Evolutionary conservation across 1,140 invertebrate species (phyloP).

Genomic region (Akabosia matsudoensis): DNA sequence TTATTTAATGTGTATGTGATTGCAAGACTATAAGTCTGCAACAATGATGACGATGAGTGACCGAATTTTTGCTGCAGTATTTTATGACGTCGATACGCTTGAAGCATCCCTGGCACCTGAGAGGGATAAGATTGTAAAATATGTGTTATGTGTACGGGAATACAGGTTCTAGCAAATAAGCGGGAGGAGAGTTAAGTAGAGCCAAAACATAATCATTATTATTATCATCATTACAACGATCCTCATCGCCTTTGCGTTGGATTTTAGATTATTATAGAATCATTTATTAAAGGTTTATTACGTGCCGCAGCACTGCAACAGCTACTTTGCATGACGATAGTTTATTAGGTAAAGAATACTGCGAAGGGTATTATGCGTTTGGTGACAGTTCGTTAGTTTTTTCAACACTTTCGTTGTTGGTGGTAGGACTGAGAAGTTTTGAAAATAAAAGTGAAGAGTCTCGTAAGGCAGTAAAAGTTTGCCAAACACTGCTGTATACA

Average conservation of each 20-base stretch:
- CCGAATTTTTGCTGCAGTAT: neutral
- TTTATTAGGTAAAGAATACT: neutral
- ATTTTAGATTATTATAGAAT: neutral
- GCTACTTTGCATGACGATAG: neutral
- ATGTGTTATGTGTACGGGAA: too few species aligned
- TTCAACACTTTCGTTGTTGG: slow-evolving; percentile 1
- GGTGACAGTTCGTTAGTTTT: slow-evolving; percentile 16
- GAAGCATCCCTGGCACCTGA: neutral
- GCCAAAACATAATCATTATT: neutral
- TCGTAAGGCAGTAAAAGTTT: too few species aligned
- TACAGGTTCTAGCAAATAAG: neutral
- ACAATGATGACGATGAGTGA: neutral
- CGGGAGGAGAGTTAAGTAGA: neutral
- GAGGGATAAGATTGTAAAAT: neutral
- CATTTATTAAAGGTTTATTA: neutral
- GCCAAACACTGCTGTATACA: neutral
- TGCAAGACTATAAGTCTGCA: neutral
- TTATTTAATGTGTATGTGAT: neutral
- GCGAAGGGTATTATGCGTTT: neutral
- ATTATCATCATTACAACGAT: neutral
- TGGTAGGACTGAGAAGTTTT: neutral
- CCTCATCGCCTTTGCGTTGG: neutral
- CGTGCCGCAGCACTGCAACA: neutral
- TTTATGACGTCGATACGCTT: neutral
- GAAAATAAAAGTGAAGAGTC: neutral